Base-by-base conservation (phyloP, 2,797 vertebrate species). In the Labeo calbasu region DNA sequence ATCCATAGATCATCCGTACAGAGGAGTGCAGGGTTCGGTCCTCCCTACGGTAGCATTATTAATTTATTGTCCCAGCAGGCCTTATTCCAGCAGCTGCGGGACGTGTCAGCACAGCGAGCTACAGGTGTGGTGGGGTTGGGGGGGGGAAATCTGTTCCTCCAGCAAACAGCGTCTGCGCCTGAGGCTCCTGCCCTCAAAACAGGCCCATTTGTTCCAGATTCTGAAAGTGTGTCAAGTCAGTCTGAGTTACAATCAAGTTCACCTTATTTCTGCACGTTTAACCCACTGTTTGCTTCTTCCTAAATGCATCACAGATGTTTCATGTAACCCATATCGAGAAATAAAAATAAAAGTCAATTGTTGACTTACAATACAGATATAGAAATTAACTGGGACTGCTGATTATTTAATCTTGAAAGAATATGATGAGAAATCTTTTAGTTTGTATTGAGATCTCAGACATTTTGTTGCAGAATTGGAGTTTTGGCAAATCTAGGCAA, bases 31-130 rank as follows among this genome's bases (percentile, higher is more conserved):
- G 75, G 65, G 57, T 40, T n/a, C n/a, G 17, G 85, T 88, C 85
- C 71, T 84, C 83, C 85, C 75, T 81, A 28, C 43, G 68, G 85
- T 84, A 69, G 23, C 65, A 1, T 65, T 23, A 12, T 40, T 68
- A 43, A 85, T 86, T 85, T 73, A 80, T 48, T 51, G 46, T 70
- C 59, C 75, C 87, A 59, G 48, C 63, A 79, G 85, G 73, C 61
- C 78, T 57, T 48, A 48, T 50, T 46, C 59, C 48, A 15, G 59
- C 78, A 77, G 71, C 84, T 71, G 84, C 12, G n/a, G 61, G 53
- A 80, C 79, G 78, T 77, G 69, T 73, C 68, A 17, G 66, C 15
- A 23, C 40, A 71, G 15, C 55, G 46, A 79, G 61, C 57, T 40
- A 66, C 80, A 88, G 79, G 87, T 88, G 83, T 72, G n/a, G 61